Base-by-base conservation (phyloP, 2,113 vertebrate genomes). In the Ifrita kowaldi region DNA sequence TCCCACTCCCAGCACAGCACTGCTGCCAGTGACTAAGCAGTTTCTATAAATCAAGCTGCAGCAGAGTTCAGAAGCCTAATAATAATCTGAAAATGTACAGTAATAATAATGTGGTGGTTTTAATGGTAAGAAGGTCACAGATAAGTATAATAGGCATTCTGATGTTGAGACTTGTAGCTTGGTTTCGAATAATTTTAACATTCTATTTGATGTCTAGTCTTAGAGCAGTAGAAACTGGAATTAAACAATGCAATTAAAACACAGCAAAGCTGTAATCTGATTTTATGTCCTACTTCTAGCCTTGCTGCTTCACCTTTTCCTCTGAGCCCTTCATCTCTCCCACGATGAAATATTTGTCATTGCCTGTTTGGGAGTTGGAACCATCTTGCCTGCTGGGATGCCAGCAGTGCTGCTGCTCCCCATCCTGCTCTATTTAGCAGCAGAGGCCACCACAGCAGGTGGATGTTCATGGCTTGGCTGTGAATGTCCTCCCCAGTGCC, bases 1-100 rank as follows among this genome's bases (percentile, higher is more conserved):
- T 67, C 63, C 69, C 47, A 28, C 84, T 95, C 63, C 41, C 92
- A 89, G 91, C 94, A 41, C 94, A 83, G 90, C 76, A 6, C 69
- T 56, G 17, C 70, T 96, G 95, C 96, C 95, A 85, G 89, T 98
- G 97, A 97, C 95, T 95, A 97, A 97, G 95, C 97, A 97, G 35
- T 97, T 97, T 93, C 89, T 83, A 89, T 87, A 94, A 96, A 96
- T 95, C 94, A 95, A 94, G 93, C 87, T 91, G 94, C 93, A 88
- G 86, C 92, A 92, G 87, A 80, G 79, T 84, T 94, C 88, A 92
- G 92, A 93, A 95, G 84, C 95, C 90, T 77, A 92, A 64, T 94
- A 90, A 87, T 91, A 91, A 94, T 50, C 39, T 39, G 47, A 69
- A 90, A 81, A 93, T 55, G 67, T 88, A 94, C 71, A 89, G 70